Evolutionary conservation across 1,140 invertebrate genomes (phyloP).

Genomic region (Brachionus plicatilis): DNA sequence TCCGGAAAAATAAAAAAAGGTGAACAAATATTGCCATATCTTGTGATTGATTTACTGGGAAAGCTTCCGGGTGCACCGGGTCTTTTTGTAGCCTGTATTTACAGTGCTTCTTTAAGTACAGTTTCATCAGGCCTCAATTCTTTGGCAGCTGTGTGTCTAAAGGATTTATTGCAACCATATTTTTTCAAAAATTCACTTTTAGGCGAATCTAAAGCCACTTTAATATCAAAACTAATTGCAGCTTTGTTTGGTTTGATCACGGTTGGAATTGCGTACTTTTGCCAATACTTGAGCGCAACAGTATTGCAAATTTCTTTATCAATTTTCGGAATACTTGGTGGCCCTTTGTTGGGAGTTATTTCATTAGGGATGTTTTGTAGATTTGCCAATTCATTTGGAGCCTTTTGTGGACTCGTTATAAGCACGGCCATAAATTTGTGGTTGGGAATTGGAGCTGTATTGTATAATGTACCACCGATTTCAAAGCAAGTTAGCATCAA

Average conservation of each 20-base stretch:
- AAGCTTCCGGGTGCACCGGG: constrained; percentile 69
- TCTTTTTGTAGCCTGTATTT: constrained; percentile 80
- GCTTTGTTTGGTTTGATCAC: constrained; percentile 46
- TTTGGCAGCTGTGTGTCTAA: constrained; percentile 77
- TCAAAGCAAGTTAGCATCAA: not conserved
- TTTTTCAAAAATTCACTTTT: not conserved
- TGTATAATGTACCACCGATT: not conserved
- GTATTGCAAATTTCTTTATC: constrained; percentile 49
- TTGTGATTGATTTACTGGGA: constrained; percentile 73
- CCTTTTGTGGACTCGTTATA: constrained; percentile 20
- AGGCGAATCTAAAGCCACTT: not conserved
- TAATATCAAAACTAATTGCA: constrained; percentile 50
- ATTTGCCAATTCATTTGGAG: constrained; percentile 33
- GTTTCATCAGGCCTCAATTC: constrained; percentile 86
- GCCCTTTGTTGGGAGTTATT: constrained; percentile 47
- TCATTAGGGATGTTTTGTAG: constrained; percentile 29
- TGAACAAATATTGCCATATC: constrained; percentile 67
- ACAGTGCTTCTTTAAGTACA: constrained; percentile 78
- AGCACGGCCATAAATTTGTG: constrained; percentile 29
- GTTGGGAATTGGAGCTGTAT: constrained; percentile 27
- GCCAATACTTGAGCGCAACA: constrained; percentile 44
- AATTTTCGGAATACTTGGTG: constrained; percentile 51
- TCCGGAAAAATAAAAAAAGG: constrained; percentile 15
- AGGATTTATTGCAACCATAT: constrained; percentile 61
- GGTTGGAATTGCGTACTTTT: constrained; percentile 47